A percentile compares a stretch with the other conserved stretches of the same genome.
These are phyloP conservation scores for Acrocephalus arundinaceus DNA, from an alignment of 2,113 vertebrate species.

Conservation along the genomic window DNA sequence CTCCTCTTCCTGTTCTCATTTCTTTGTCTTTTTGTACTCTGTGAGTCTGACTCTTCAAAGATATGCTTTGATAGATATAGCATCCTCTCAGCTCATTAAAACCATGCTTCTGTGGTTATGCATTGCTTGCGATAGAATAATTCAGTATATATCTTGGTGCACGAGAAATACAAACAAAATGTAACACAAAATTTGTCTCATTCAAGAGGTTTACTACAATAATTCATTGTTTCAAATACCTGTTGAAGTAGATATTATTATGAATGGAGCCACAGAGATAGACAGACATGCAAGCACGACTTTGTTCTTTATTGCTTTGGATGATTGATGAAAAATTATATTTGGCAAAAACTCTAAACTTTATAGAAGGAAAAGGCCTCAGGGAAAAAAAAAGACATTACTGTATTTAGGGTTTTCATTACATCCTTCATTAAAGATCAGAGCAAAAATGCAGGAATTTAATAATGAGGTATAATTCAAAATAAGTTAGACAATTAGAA, in stretches of 20 bases:
- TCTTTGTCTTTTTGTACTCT: neutral
- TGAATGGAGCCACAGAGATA: neutral
- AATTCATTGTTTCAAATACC: neutral
- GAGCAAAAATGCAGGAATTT: conserved; percentile 37
- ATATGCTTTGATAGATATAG: neutral
- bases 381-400: neutral
- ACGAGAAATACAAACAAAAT: neutral
- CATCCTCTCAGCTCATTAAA: neutral
- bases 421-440: conserved; percentile 62
- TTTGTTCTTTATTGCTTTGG: neutral
- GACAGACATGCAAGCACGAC: neutral
- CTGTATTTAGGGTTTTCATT: conserved; percentile 33
- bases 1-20: neutral
- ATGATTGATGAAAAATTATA: neutral
- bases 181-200: neutral
- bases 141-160: neutral
- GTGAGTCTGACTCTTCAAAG: neutral
- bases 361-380: neutral
- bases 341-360: neutral
- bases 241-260: neutral
- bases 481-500: conserved; percentile 49
- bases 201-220: neutral
- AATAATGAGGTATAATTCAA: conserved; percentile 48
- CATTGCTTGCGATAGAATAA: neutral
- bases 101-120: neutral